phyloP scores from a whole-genome alignment of 2,888 invertebrate genomes.

The Colostygia pectinataria region DNA sequence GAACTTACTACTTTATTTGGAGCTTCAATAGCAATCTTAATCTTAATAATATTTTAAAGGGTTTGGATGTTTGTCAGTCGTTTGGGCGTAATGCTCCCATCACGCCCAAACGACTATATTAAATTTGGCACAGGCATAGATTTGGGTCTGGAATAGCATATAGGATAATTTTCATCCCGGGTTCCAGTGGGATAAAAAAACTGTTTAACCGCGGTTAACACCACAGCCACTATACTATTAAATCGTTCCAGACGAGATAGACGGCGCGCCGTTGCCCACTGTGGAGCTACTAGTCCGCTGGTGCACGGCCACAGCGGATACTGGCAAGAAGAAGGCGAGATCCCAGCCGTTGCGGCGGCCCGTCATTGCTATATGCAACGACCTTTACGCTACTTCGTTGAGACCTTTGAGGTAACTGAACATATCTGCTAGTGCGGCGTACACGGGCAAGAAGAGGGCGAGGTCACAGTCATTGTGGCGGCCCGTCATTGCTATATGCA shows the following conservation, averaged over 20 bases:
- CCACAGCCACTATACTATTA: too few relatives aligned
- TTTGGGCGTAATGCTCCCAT: too few relatives aligned
- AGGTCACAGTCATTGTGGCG: constrained; percentile 86
- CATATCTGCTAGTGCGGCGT: constrained; percentile 89
- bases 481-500: constrained; percentile 98
- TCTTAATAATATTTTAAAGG: too few relatives aligned
- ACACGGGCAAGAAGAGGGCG: constrained; percentile 78
- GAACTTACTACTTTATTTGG: too few relatives aligned
- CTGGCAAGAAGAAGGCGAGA: constrained; percentile 79
- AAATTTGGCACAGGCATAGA: too few relatives aligned
- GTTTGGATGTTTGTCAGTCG: too few relatives aligned
- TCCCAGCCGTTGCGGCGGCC: constrained; percentile 89
- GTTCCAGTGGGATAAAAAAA: too few relatives aligned
- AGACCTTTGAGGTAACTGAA: constrained; percentile 90
- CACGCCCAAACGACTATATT: too few relatives aligned
- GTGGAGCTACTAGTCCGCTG: constrained; percentile 94
- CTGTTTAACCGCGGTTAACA: too few relatives aligned
- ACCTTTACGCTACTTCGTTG: constrained; percentile 93
- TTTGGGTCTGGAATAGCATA: too few relatives aligned
- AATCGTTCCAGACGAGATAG: constrained; percentile 95
- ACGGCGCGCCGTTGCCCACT: constrained; percentile 95
- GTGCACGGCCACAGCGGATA: constrained; percentile 84
- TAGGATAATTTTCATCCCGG: too few relatives aligned
- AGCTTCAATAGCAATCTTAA: too few relatives aligned
- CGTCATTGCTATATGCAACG: constrained; percentile 98